These are phyloP conservation scores for Hypsopygia costalis DNA, from an alignment of 2,888 invertebrate species.

Conservation along the genomic window DNA sequence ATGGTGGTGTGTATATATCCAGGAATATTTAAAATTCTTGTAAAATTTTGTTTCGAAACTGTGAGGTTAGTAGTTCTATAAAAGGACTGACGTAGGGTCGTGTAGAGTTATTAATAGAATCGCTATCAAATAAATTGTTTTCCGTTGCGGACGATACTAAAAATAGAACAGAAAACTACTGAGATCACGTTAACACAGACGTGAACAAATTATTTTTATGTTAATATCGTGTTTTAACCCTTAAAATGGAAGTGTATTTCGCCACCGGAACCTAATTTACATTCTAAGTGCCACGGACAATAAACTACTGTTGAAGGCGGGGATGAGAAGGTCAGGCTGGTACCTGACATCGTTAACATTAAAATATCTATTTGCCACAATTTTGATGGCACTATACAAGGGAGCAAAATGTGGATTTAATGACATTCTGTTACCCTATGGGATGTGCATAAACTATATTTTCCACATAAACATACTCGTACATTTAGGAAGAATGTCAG, in stretches of 20 bases:
- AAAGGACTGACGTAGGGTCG: neutral
- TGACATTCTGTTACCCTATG: no score
- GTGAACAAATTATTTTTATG: constrained; percentile 17
- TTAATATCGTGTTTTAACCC: constrained; percentile 25
- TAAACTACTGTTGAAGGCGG: neutral
- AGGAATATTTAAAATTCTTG: no score
- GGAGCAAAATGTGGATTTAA: no score
- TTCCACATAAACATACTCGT: no score
- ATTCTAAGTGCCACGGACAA: constrained; percentile 22
- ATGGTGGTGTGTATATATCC: no score
- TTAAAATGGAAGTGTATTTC: constrained; percentile 28
- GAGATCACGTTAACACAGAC: neutral
- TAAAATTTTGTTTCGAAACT: no score
- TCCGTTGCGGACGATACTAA: neutral
- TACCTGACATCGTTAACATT: constrained; percentile 2
- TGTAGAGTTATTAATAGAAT: no score
- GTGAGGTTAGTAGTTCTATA: neutral
- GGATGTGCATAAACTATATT: no score
- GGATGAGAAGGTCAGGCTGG: constrained; percentile 11
- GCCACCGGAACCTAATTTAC: constrained; percentile 31
- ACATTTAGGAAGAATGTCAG: no score
- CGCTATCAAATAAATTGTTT: neutral
- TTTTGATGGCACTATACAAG: no score
- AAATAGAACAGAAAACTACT: neutral
- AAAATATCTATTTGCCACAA: no score